Base-by-base conservation (phyloP, 2,113 vertebrate genomes). In the Lutjanus erythropterus region DNA sequence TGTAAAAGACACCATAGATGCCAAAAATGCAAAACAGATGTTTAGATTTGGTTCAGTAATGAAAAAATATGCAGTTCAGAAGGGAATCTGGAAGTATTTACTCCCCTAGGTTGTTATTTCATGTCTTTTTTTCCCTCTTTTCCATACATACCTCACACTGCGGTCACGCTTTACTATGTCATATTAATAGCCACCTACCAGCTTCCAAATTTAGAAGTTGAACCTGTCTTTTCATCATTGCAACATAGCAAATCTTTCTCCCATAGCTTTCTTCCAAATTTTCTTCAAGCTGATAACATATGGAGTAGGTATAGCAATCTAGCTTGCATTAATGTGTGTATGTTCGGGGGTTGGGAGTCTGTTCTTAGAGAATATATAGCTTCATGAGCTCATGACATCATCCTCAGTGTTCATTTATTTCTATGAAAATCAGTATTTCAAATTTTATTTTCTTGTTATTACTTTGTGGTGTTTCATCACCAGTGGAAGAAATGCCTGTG, bases 401-500 rank as follows among this genome's bases (percentile, higher is more conserved):
- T 35, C 69, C 44, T 46, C 12, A 14, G 25, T 33, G 25, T 61
- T 78, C 46, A 56, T 86, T 62, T 75, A 58, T 61, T 76, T 79
- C 41, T 58, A 49, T 71, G 29, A 65, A 86, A 70, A 84, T 72
- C n/a, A 12, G 35, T 74, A 52, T 86, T 84, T 76, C 25, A 27
- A 31, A 49, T 59, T 4, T 79, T 53, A 42, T 83, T 73, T 65
- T 80, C 69, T 83, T 80, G 55, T 37, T 78, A 75, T 87, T 80
- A 31, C 27, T 67, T 84, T 78, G 71, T 86, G 67, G 53, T 71
- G 71, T 85, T 66, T 3, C 75, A 35, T 61, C 71, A 60, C 29
- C 47, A 4, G 29, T 49, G 49, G 19, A 75, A 53, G 74, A 71
- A 61, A 72, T 15, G 64, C 49, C 65, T 64, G n/a, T 64, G 52